Evolutionary conservation across 2,797 vertebrate genomes (phyloP).

Genomic region (Orestias chungarensis): DNA sequence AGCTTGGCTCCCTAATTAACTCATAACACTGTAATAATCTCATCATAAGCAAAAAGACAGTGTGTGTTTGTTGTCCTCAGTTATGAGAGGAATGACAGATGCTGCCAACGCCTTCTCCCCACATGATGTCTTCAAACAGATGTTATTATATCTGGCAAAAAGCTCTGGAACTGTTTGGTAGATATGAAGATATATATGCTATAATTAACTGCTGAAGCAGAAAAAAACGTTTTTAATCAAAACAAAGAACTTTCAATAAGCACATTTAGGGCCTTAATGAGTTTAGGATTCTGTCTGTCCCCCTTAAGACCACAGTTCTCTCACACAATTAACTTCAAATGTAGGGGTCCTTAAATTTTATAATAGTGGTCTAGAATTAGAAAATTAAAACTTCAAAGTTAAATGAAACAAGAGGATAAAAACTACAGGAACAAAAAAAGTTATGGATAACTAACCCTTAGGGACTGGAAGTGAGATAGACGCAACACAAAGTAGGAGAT

Average conservation of each 20-base stretch:
- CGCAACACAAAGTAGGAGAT: not conserved
- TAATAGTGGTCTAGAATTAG: too few relatives aligned
- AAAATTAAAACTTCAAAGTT: too few relatives aligned
- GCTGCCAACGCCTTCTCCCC: slow-evolving; percentile 31
- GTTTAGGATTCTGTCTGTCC: not conserved
- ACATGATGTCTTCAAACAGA: slow-evolving; percentile 46
- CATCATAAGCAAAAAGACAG: slow-evolving; percentile 30
- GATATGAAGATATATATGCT: not conserved
- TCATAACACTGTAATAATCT: slow-evolving; percentile 20
- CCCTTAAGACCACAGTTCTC: not conserved
- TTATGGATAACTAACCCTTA: not conserved
- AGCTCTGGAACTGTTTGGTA: slow-evolving; percentile 13
- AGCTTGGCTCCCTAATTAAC: slow-evolving; percentile 13
- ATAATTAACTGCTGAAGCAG: not conserved
- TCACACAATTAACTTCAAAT: not conserved
- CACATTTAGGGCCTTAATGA: not conserved
- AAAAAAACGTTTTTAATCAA: not conserved
- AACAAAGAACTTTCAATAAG: not conserved
- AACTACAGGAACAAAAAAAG: too few relatives aligned
- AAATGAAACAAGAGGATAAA: too few relatives aligned
- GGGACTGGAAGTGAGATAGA: not conserved
- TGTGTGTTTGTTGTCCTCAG: slow-evolving; percentile 43
- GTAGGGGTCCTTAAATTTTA: not conserved
- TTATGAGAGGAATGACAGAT: slow-evolving; percentile 41
- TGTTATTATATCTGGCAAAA: slow-evolving; percentile 31